A percentile compares a stretch with the other conserved stretches of the same genome.
These are phyloP conservation scores for Cryptocephalus primarius DNA, from an alignment of 2,888 invertebrate species.

Conservation along the genomic window DNA sequence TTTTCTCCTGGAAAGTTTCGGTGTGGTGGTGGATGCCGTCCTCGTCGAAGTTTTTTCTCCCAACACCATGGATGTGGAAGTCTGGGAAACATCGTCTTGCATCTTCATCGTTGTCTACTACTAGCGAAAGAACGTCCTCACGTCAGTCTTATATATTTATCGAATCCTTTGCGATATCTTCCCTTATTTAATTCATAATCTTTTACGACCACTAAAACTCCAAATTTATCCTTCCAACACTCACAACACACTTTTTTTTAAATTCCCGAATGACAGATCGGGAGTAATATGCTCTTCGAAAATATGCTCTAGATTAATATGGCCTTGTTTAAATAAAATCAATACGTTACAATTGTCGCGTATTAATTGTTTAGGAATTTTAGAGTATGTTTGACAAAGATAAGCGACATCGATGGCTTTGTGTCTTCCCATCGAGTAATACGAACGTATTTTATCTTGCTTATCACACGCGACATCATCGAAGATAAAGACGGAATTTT, in stretches of 20 bases:
- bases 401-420: constrained; percentile 1
- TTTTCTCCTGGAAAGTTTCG: too few species aligned
- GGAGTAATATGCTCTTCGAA: constrained; percentile 4
- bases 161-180: constrained; percentile 5
- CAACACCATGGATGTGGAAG: too few species aligned
- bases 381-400: constrained; percentile 3
- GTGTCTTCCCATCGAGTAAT: constrained; percentile 1
- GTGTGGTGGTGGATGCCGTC: too few species aligned
- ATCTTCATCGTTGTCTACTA: too few species aligned
- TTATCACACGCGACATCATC: constrained; percentile 2
- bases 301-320: constrained; percentile 6
- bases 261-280: constrained; percentile 3
- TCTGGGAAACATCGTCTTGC: too few species aligned
- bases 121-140: too few species aligned
- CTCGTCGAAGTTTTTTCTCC: too few species aligned
- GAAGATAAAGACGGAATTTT: constrained; percentile 3
- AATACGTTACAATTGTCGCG: neutral
- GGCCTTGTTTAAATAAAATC: constrained; percentile 22
- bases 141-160: constrained; percentile 3
- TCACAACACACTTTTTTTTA: constrained; percentile 1
- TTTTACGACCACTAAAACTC: constrained; percentile 1
- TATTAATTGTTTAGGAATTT: constrained; percentile 4
- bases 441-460: constrained; percentile 1
- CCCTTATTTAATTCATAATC: constrained; percentile 2
- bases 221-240: constrained; percentile 1